Evolutionary conservation across 2,888 invertebrate species (phyloP), one percentile per base, ranked within the genome.

Genomic region (Drosophila lacicola): DNA sequence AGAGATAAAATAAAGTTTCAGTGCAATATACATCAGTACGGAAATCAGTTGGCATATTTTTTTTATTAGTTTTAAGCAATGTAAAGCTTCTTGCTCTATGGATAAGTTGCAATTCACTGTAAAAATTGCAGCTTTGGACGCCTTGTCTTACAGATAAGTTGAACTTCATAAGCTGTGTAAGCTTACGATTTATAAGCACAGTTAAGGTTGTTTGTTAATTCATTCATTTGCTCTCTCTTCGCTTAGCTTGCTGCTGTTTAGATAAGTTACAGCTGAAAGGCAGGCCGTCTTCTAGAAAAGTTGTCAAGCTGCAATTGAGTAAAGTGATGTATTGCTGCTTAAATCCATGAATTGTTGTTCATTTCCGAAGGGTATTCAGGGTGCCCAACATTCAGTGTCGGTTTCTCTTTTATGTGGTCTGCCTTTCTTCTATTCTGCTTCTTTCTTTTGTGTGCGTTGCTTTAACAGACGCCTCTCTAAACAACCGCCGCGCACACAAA

Each of bases 381-480:
- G 19, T 60, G 21, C 14, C 21, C 10, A 33, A 25, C 46, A 49
- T 14, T 50, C 13, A 17, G 13, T 25, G 1, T 19, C 49, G 9
- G 9, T 44, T 53, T 34, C 14, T 10, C 36, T 47, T 67, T 47
- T 67, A 37, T 46, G 57, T 57, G 56, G 51, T 54, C 19, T 45
- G 14, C 29, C 42, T 47, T 41, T 36, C 19, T 63, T 44, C 47
- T 42, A 42, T 41, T 29, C 21, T 29, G 11, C 13, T 25, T 51
- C 17, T 54, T 54, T 67, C 36, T 17, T 54, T 47, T 47, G 49
- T 37, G 46, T 36, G 21, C 37, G 42, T 17, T 68, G 63, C 67
- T 78, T 61, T 68, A 74, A 73, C 56, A 63, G 68, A 49, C 63
- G 74, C 55, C 64, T 68, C 45, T 78, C 74, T 77, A 75, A 75